Base-by-base conservation (phyloP, 35 echinoderm and acorn worm genomes). In the Chiridota heheva region DNA sequence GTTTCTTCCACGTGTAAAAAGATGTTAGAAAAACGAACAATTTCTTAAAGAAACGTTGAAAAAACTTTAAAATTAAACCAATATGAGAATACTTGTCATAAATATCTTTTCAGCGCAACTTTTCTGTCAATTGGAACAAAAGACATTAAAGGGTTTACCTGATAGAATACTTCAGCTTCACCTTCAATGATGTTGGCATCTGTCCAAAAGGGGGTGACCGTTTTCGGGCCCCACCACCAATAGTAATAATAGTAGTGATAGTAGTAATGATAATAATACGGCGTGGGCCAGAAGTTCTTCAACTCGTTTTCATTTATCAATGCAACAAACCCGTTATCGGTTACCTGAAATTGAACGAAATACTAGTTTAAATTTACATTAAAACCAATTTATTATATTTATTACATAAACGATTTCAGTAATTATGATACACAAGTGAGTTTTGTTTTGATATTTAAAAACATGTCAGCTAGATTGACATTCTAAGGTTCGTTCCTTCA, bases 241-340 rank as follows among this genome's bases (percentile, higher is more conserved):
- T 44, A 16, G 60, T 44, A 13, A 59, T 34, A 18, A 5, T 39
- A 42, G 49, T 44, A n/a, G 42, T 47, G 35, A 28, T 47, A 71
- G 28, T 60, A 32, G 58, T 86, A 81, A 15, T 82, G 82, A 40
- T 24, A 53, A 12, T 32, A 32, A 45, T 67, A 86, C 2, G 89
- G 89, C 51, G 85, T 69, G 17, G 89, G 73, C 57, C 60, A 86
- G 15, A 71, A 71, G 36, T 72, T 86, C 65, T 91, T 91, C 29
- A 61, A 42, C 6, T 85, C 89, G 74, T 91, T 86, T 42, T 91
- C 82, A 2, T 71, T 85, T 4, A 73, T 42, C n/a, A 91, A 85
- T 26, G 86, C 42, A 30, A 91, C 69, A 20, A 91, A 42, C 26
- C 89, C 89, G 40, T 91, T 91, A 40, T 86, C 89, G 36, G 66